Base-by-base conservation (phyloP, 2,797 vertebrate genomes). In the Gobio occitaniae region DNA sequence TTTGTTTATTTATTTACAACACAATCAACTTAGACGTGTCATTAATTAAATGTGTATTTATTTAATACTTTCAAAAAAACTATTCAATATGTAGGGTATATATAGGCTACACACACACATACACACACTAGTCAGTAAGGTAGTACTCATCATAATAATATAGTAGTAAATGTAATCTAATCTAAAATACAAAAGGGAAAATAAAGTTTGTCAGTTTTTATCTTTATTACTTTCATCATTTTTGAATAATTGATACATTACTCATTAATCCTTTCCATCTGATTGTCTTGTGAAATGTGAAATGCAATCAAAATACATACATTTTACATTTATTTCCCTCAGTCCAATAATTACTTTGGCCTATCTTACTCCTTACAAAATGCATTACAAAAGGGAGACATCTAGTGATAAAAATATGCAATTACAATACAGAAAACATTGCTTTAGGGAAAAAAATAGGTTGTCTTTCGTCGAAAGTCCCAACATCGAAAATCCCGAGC, bases 361-460 rank as follows among this genome's bases (percentile, higher is more conserved):
- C 12, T 29, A 13, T 13, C 11, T 63, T 48, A 0, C 12, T n/a
- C 17, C 6, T 61, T 74, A 52, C 6, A 66, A 29, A 78, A 70
- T 75, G 25, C 16, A 17, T 86, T 80, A 65, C 29, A 66, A 72
- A 83, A 90, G 82, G 84, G 79, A 70, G 91, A 90, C 93, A 94
- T 91, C 94, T 93, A 90, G 92, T 93, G 94, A 90, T 69, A 68
- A 88, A 25, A 11, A 78, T 7, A 6, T 74, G 83, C 12, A 84
- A 82, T 63, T 54, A 76, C 32, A 32, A 32, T 32, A 32, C 38
- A 77, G 7, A 56, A 79, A 36, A 6, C 16, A 56, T 44, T 21
- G 19, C 6, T 8, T 16, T 7, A 32, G 25, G 1, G 7, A 8
- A 68, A 21, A 36, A 50, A 29, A 0, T 17, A 29, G 11, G 29